phyloP scores from a whole-genome alignment of 2,888 invertebrate species.

The Sminthurinus aureus region DNA sequence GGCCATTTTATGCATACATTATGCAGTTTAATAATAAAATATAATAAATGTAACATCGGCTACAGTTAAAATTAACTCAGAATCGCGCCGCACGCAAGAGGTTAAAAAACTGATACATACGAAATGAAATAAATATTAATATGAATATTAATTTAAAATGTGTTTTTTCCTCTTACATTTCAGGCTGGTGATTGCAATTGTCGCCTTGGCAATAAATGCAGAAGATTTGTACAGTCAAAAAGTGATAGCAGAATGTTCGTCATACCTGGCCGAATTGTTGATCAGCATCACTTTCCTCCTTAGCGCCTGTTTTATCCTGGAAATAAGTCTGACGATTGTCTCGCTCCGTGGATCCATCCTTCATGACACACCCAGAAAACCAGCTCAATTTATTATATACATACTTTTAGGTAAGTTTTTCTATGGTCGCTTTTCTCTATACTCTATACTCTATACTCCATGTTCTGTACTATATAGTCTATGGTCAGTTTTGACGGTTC shows the following conservation, averaged over 20 bases:
- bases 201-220: conserved; percentile 70
- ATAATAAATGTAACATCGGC: too few relatives aligned
- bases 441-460: too few relatives aligned
- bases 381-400: conserved; percentile 83
- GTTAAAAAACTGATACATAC: too few relatives aligned
- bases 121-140: too few relatives aligned
- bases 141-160: too few relatives aligned
- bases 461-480: too few relatives aligned
- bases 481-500: too few relatives aligned
- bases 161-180: conserved; percentile 60
- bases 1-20: too few relatives aligned
- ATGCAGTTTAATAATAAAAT: too few relatives aligned
- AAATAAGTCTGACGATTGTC: conserved; percentile 75
- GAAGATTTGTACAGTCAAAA: conserved; percentile 65
- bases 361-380: conserved; percentile 74
- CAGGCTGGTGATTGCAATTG: conserved; percentile 71
- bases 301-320: conserved; percentile 67
- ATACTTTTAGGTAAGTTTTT: conserved; percentile 74
- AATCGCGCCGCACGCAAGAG: too few relatives aligned
- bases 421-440: too few relatives aligned
- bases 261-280: conserved; percentile 70
- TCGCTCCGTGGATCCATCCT: conserved; percentile 82
- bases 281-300: conserved; percentile 64
- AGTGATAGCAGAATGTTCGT: conserved; percentile 65
- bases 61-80: too few relatives aligned